Percentiles rank a stretch among this genome's conserved stretches.
Evolutionary conservation across 2,113 vertebrate species (phyloP).

Genomic region (Heterocephalus glaber): DNA sequence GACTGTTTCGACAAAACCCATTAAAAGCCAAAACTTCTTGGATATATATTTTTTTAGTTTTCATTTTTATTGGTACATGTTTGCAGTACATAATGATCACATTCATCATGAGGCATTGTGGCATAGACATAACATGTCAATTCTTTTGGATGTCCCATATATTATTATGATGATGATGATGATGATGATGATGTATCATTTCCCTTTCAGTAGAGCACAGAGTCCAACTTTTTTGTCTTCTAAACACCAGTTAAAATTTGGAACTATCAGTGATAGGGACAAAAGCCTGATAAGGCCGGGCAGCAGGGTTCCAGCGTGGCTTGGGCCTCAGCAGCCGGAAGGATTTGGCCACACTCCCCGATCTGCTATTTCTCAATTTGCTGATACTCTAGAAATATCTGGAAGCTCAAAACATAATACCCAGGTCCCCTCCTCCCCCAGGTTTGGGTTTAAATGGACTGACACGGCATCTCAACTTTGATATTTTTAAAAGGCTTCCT

Average conservation of each 20-base stretch:
- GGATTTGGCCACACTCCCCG: neutral
- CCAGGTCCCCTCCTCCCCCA: neutral
- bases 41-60: neutral
- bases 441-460: neutral
- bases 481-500: neutral
- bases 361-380: constrained; percentile 4
- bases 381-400: neutral
- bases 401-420: neutral
- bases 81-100: neutral
- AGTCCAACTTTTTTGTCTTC: neutral
- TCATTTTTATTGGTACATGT: neutral
- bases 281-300: neutral
- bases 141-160: neutral
- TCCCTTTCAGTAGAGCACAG: neutral
- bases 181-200: neutral
- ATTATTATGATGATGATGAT: neutral
- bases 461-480: neutral
- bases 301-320: neutral
- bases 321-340: neutral
- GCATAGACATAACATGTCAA: neutral
- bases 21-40: constrained; percentile 28
- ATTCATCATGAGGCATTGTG: neutral
- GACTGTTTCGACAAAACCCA: constrained; percentile 8
- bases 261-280: neutral
- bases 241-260: constrained; percentile 48